phyloP scores from a whole-genome alignment of 2,113 vertebrate genomes.

The human (Homo sapiens) region GRCh38 chr22:19106001-19106500 shows the following conservation, averaged over 20 bases:
- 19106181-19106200: neutral
- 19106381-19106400: neutral
- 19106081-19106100: neutral
- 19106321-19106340: neutral
- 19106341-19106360: neutral
- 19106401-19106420: neutral
- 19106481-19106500: neutral
- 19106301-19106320: neutral
- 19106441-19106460: neutral
- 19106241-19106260: neutral
- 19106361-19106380: too few species aligned
- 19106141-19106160: neutral
- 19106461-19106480: neutral
- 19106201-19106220: neutral
- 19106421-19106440: neutral
- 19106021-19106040: neutral
- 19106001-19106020: neutral
- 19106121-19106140: neutral
- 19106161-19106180: neutral
- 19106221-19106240: neutral
- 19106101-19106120: neutral
- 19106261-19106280: neutral
- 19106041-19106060: neutral
- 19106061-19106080: neutral
- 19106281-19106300: neutral